Percentiles rank a stretch among this genome's conserved stretches.
These are phyloP conservation scores for Drosophila incognita DNA, from an alignment of 2,888 invertebrate genomes.

Conservation along the genomic window DNA sequence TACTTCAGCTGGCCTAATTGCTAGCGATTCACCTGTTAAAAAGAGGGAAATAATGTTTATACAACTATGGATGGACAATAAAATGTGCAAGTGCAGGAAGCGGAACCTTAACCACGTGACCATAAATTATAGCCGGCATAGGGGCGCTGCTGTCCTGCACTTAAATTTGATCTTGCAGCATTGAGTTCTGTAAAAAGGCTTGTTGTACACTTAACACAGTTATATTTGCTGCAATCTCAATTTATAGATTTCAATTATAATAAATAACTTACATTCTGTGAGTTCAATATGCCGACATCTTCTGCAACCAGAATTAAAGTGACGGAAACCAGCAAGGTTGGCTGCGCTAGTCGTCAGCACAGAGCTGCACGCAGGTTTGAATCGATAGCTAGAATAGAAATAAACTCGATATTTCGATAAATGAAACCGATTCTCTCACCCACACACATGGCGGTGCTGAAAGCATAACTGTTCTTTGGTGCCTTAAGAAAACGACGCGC, in stretches of 20 bases:
- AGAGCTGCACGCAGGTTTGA: not conserved
- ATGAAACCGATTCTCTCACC: not conserved
- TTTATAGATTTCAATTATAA: not conserved
- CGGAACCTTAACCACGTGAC: slow-evolving; percentile 46
- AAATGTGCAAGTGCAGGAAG: slow-evolving; percentile 18
- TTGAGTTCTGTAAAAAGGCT: slow-evolving; percentile 73
- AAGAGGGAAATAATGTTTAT: not conserved
- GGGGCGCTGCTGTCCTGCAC: slow-evolving; percentile 16
- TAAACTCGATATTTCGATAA: not conserved
- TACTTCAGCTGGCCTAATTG: not conserved
- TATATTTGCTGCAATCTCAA: slow-evolving; percentile 72
- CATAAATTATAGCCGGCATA: slow-evolving; percentile 27
- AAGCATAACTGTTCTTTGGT: slow-evolving; percentile 47
- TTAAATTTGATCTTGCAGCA: slow-evolving; percentile 69
- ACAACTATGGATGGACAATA: not conserved
- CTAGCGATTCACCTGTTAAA: slow-evolving; percentile 52
- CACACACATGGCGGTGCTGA: not conserved
- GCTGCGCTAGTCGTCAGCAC: slow-evolving; percentile 16
- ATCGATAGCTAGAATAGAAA: not conserved
- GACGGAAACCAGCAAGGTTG: slow-evolving; percentile 35
- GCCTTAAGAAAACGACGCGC: not conserved
- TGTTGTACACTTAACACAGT: slow-evolving; percentile 60
- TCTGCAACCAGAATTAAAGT: slow-evolving; percentile 21
- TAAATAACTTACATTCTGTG: slow-evolving; percentile 47
- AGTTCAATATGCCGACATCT: not conserved